Base-by-base conservation (phyloP, 2,797 vertebrate species). In the Botia almorhae region DNA sequence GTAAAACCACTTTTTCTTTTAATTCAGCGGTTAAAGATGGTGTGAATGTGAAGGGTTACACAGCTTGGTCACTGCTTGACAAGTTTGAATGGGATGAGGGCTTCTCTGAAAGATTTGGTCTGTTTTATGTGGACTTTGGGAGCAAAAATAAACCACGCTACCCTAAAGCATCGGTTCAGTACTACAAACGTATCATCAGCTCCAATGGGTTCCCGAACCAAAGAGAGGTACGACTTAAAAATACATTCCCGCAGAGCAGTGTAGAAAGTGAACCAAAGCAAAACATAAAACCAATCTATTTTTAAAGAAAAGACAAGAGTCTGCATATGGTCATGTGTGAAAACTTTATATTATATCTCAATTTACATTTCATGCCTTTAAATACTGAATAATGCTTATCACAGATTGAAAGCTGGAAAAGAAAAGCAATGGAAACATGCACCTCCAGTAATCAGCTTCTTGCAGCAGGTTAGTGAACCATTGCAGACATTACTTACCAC, bases 61-160 rank as follows among this genome's bases (percentile, higher is more conserved):
- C 95, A 0, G 95, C 94, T 61, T 97, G 96, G 96, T 97, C 97
- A 55, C 90, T 98, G 69, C 89, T 97, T 39, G 97, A 97, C 89
- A 94, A 96, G 85, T 98, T 97, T 84, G 96, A 98, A 88, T 98
- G 96, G 97, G 95, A 97, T 61, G 94, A 95, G 89, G 97, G 96
- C 13, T 97, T 91, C 86, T 94, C 95, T 0, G 96, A 97, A 77
- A 92, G 95, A 90, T 97, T 96, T 4, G 96, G 96, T 19, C 90
- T 98, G 79, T 97, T 94, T 85, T 95, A 96, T 0, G 93, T 97
- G 13, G 95, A 96, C 88, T 98, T 96, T 86, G 88, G 90, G 68
- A 93, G 84, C 90, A 95, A 94, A 90, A 93, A 94, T 78, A 97
- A 96, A 82, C 92, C 93, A 0, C 94, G 96, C 13, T 96, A 96